Evolutionary conservation across 1,140 invertebrate genomes (phyloP).

Genomic region (Heliconius hewitsoni): DNA sequence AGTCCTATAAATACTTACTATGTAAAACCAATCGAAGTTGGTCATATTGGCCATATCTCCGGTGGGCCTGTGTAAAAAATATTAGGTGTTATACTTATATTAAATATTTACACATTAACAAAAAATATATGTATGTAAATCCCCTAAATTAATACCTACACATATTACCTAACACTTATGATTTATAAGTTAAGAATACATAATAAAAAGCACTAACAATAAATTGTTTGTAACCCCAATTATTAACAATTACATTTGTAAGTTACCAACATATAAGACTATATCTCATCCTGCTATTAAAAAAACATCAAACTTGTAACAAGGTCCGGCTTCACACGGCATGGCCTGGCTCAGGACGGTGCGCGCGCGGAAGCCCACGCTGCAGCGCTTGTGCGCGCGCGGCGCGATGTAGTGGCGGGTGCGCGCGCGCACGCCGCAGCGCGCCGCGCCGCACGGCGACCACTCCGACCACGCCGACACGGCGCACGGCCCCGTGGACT

Average conservation of each 20-base stretch:
- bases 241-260: too few relatives aligned
- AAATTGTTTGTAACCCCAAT: background rate
- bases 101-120: too few relatives aligned
- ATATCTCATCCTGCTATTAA: too few relatives aligned
- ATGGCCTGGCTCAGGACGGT: conserved; percentile 72
- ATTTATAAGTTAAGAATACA: background rate
- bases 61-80: conserved; percentile 53
- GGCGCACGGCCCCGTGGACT: conserved; percentile 66
- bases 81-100: background rate
- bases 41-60: conserved; percentile 51
- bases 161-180: too few relatives aligned
- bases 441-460: conserved; percentile 65
- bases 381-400: conserved; percentile 74
- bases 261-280: too few relatives aligned
- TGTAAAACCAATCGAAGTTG: conserved; percentile 71
- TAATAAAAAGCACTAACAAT: background rate
- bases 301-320: conserved; percentile 49
- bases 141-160: too few relatives aligned
- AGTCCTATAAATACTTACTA: conserved; percentile 49
- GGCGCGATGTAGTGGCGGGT: conserved; percentile 69
- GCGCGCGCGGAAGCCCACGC: conserved; percentile 62
- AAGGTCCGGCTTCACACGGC: conserved; percentile 69
- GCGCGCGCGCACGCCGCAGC: conserved; percentile 68
- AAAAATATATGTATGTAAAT: too few relatives aligned
- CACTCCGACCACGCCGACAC: conserved; percentile 71